Base-by-base conservation (phyloP, 2,797 vertebrate species). In the Intellagama lesueurii region DNA sequence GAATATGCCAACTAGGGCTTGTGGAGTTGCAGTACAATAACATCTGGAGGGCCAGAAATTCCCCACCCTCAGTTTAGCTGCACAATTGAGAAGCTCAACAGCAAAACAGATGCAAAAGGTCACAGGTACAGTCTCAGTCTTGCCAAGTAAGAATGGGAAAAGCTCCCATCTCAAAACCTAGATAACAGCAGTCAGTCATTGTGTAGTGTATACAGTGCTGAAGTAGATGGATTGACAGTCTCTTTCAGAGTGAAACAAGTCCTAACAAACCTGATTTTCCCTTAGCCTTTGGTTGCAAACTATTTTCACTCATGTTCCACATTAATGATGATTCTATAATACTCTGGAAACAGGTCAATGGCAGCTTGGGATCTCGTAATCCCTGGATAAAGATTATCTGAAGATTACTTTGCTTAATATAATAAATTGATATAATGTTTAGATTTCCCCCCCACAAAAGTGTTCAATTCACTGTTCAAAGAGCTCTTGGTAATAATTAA, bases 311-410 rank as follows among this genome's bases (percentile, higher is more conserved):
- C 69, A 56, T 80, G 88, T 69, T 90, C 89, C 72, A 22, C 83
- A 92, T 92, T 89, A 87, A 87, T 92, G 85, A 83, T 83, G 88
- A 91, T 89, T 94, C 93, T 93, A 87, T 92, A 93, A 94, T 92
- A 90, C 92, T 87, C 88, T 86, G 84, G 93, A 96, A 96, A 94
- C 91, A 93, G 95, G 95, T 96, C 96, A 95, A 82, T 91, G 90
- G 86, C 94, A 94, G 92, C 94, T 95, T 90, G 94, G 92, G 93
- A 94, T 94, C 83, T 93, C 94, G 77, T 95, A 96, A 97, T 96
- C 94, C 92, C 40, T 86, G 93, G 95, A 95, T 96, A 95, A 96
- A 95, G 94, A 95, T 94, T 95, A 95, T 94, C 92, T 94, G 93
- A 95, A 95, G 95, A 94, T 96, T 94, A 90, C 89, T 92, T 85